Conservation (phyloP, 53 echinoderm and acorn worm genomes). For the Crossaster papposus region DNA sequence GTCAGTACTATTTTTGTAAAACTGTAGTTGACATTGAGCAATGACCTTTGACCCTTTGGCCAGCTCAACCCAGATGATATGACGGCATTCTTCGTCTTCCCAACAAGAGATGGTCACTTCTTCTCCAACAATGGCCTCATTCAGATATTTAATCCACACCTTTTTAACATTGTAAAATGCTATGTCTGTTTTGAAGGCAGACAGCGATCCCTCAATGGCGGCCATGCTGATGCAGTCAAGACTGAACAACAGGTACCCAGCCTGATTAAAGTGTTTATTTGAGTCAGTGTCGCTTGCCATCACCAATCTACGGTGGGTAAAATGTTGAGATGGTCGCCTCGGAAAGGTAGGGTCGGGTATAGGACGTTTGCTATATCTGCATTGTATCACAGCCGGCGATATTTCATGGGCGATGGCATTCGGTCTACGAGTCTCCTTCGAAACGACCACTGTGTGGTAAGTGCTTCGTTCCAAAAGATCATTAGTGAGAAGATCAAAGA, state of each 20-base stretch:
- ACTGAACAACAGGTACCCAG: conserved; percentile 12
- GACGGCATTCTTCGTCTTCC: conserved; percentile 21
- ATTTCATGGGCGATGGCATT: background rate
- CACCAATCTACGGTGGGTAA: conserved; percentile 4
- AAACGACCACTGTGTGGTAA: conserved; percentile 22
- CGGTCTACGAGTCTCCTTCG: conserved; percentile 3
- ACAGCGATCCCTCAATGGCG: conserved; percentile 29
- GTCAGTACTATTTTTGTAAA: conserved; percentile 30
- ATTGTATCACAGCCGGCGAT: background rate
- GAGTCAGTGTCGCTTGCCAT: conserved; percentile 49
- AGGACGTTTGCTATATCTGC: conserved; percentile 7
- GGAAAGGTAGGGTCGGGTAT: background rate
- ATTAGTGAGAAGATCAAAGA: background rate
- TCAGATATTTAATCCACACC: conserved; percentile 24
- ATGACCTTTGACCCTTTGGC: conserved; percentile 44
- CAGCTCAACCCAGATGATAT: conserved; percentile 43
- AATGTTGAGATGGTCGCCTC: background rate
- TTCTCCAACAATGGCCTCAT: conserved; percentile 34
- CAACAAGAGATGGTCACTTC: conserved; percentile 38
- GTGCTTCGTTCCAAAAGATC: background rate
- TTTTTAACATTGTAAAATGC: conserved; percentile 19
- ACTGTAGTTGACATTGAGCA: conserved; percentile 46
- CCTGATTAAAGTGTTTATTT: conserved; percentile 54
- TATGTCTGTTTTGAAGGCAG: conserved; percentile 39
- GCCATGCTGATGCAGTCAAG: conserved; percentile 54